A percentile compares a stretch with the other conserved stretches of the same genome.
These are phyloP conservation scores for Drosophila triauraria DNA, from an alignment of 1,140 invertebrate genomes.

Conservation along the genomic window DNA sequence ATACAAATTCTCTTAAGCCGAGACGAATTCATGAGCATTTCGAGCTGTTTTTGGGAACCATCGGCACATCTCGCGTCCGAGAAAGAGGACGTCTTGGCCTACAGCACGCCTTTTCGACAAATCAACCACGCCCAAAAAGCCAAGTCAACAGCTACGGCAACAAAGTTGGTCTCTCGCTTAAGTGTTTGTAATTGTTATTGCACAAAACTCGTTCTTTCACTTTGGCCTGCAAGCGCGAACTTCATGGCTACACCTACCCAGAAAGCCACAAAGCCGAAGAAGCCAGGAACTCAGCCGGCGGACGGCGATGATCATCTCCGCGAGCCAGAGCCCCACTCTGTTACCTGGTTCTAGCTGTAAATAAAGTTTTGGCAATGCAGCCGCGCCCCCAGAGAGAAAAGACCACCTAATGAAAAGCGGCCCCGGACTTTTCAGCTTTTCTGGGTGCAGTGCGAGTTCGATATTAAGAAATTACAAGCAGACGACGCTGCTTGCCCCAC, in stretches of 20 bases:
- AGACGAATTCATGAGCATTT: slow-evolving; percentile 9
- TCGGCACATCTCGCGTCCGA: background rate
- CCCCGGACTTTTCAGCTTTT: slow-evolving; percentile 26
- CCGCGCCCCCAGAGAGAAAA: slow-evolving; percentile 56
- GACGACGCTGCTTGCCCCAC: slow-evolving; percentile 50
- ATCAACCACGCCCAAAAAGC: slow-evolving; percentile 37
- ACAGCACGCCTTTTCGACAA: slow-evolving; percentile 31
- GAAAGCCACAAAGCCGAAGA: slow-evolving; percentile 9
- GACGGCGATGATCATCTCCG: slow-evolving; percentile 61
- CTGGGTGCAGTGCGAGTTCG: slow-evolving; percentile 69
- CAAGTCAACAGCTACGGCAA: slow-evolving; percentile 4
- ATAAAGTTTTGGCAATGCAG: slow-evolving; percentile 69
- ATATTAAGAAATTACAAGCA: slow-evolving; percentile 78
- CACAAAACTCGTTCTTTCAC: slow-evolving; percentile 78
- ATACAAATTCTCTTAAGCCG: background rate
- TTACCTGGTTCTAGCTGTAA: slow-evolving; percentile 75
- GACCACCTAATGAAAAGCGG: slow-evolving; percentile 75
- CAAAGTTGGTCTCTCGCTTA: slow-evolving; percentile 29
- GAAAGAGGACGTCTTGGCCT: slow-evolving; percentile 28
- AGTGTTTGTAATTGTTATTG: slow-evolving; percentile 67
- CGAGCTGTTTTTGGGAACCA: slow-evolving; percentile 2
- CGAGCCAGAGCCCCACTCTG: background rate
- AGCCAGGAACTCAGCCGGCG: slow-evolving; percentile 20
- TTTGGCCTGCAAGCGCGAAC: slow-evolving; percentile 81
- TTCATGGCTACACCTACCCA: slow-evolving; percentile 81